Percentiles rank a stretch among this genome's conserved stretches.
These are phyloP conservation scores for Ameiurus melas DNA, from an alignment of 2,113 vertebrate genomes.

Conservation along the genomic window DNA sequence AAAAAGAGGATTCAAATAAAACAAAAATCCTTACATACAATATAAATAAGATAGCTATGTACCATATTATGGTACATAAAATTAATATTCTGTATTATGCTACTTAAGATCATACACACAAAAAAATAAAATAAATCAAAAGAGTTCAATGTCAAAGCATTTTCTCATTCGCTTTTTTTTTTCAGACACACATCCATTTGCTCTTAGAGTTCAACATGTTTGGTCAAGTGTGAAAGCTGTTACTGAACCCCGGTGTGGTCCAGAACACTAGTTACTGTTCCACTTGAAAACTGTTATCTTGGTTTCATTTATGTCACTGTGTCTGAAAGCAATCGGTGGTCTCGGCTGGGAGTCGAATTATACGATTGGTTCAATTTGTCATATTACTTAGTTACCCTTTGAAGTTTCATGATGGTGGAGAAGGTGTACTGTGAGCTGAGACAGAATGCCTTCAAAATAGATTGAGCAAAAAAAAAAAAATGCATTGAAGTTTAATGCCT, in stretches of 20 bases:
- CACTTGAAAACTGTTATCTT: background rate
- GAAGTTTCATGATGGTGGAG: background rate
- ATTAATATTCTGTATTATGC: background rate
- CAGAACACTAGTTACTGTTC: background rate
- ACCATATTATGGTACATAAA: background rate
- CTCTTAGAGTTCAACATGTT: background rate
- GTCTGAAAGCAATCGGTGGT: background rate
- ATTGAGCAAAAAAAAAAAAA: background rate
- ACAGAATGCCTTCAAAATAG: background rate
- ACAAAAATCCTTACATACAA: background rate
- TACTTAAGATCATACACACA: background rate
- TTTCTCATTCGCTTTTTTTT: background rate
- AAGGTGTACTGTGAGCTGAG: background rate
- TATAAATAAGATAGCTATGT: background rate
- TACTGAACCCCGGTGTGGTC: background rate
- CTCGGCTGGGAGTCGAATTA: background rate
- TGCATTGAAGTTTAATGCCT: background rate
- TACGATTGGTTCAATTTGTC: background rate
- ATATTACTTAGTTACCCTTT: background rate
- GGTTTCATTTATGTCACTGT: background rate
- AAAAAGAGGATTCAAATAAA: background rate
- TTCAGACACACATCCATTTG: background rate
- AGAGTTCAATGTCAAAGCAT: background rate
- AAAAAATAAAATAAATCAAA: background rate
- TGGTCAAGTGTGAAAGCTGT: background rate